Evolutionary conservation across 2,113 vertebrate species (phyloP), one percentile per base, ranked within the genome.

Genomic region (Cervus canadensis): DNA sequence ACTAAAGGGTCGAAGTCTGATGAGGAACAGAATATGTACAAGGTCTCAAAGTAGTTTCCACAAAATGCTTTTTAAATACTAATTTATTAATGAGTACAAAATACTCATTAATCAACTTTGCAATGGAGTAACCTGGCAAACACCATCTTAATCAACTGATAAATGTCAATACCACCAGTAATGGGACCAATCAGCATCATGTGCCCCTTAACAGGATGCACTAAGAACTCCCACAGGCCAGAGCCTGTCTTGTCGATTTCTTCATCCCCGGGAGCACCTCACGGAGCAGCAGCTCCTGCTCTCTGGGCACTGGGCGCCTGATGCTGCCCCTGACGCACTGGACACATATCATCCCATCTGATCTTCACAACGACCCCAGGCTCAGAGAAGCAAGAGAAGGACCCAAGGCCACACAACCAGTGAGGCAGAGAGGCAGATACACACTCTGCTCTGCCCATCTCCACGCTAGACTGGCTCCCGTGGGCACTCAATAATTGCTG

Each of bases 41-140:
- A 21, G 57, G 56, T 86, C 59, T 92, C 54, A 92, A 62, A 95
- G 54, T 21, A 89, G 30, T 52, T 91, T 57, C 82, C 21, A 85
- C 26, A 85, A 96, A 96, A 60, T 50, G 45, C 59, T 25, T 57
- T 94, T 85, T 94, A 94, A 76, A 95, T 81, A 45, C 30, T 59
- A 96, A 79, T 95, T 94, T 91, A 91, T 91, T 96, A 76, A 92
- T 85, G n/a, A 74, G 40, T 23, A 95, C 9, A 95, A 93, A 96
- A 86, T 76, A 85, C 81, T 89, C 79, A 93, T 36, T 96, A 92
- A 95, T 90, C 85, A 94, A 67, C 91, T 91, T 76, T 89, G 60
- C 88, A 92, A 59, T 45, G 26, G 30, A 90, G 81, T 95, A 94
- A 87, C 7, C 87, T 81, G 48, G 74, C 78, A 95, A 25, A 62